Base-by-base conservation (phyloP, 2,888 invertebrate genomes). In the Dorcus hopei region DNA sequence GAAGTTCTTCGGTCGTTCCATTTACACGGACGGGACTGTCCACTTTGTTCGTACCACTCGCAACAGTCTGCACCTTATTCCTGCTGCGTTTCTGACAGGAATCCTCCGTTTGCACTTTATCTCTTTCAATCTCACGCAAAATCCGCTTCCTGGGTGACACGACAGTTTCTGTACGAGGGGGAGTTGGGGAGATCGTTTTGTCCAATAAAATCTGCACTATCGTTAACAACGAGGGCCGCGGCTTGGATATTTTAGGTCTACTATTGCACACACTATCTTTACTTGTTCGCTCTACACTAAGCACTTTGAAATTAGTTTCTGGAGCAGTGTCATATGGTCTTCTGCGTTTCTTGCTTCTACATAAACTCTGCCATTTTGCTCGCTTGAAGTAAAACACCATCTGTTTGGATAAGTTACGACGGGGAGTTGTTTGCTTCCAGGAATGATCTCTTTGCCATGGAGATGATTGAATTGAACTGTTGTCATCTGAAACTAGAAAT, bases 391-490 rank as follows among this genome's bases (percentile, higher is more conserved):
- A 87, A 75, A 91, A 85, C 73, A 85, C 84, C 81, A 91, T 82
- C 80, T 89, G 88, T 74, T 85, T 87, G 74, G 89, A 88, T 65
- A 87, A 81, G 76, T 88, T 86, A 66, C 86, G 86, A 70, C 87
- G 86, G 58, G 93, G 93, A 66, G 85, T 82, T 65, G 87, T 81
- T 79, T 93, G 93, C 79, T 93, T 93, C 91, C 93, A 93, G 76
- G 90, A 89, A 80, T 92, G 92, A 79, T 93, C 93, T 70, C 93
- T 85, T 80, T 92, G 91, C 91, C 93, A 93, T 62, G 93, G 93
- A 72, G 93, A 93, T 68, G 93, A 93, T 78, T 93, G 92, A 75
- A 93, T 86, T 66, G 93, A 93, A 74, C 91, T 91, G 81, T 92
- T 93, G 80, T 93, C 93, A 82, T 93, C 93, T 72, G 93, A 92